phyloP scores from a whole-genome alignment of 2,888 invertebrate species.

The Aquatica leii region DNA sequence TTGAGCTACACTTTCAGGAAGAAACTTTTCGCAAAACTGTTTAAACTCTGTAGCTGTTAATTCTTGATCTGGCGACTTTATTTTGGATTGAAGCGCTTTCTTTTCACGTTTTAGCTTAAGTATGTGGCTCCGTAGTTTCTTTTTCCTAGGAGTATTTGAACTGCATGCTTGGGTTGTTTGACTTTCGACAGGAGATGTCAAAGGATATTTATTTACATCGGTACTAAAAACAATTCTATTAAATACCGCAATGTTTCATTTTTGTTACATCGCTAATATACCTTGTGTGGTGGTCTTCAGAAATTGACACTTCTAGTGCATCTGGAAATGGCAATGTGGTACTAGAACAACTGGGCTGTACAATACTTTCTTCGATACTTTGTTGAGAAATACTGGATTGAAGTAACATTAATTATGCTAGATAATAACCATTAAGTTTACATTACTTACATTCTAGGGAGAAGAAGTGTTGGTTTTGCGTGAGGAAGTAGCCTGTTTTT shows the following conservation, averaged over 20 bases:
- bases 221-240: neutral
- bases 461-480: neutral
- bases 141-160: neutral
- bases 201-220: neutral
- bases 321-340: too few relatives aligned
- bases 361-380: neutral
- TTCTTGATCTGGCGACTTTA: too few relatives aligned
- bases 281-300: too few relatives aligned
- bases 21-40: constrained; percentile 1
- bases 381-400: constrained; percentile 9
- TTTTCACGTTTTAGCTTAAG: neutral
- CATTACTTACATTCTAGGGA: neutral
- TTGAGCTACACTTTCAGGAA: neutral
- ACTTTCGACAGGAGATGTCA: neutral
- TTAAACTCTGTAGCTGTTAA: neutral
- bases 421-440: neutral
- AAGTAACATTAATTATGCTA: neutral
- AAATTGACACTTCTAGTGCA: too few relatives aligned
- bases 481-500: constrained; percentile 3
- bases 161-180: constrained; percentile 1
- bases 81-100: too few relatives aligned
- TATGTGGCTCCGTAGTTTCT: neutral
- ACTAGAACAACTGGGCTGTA: too few relatives aligned
- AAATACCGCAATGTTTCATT: neutral
- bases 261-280: neutral